Percentiles rank a stretch among this genome's conserved stretches.
Evolutionary conservation across 2,797 vertebrate genomes (phyloP).

Genomic region (Synaphobranchus kaupii): DNA sequence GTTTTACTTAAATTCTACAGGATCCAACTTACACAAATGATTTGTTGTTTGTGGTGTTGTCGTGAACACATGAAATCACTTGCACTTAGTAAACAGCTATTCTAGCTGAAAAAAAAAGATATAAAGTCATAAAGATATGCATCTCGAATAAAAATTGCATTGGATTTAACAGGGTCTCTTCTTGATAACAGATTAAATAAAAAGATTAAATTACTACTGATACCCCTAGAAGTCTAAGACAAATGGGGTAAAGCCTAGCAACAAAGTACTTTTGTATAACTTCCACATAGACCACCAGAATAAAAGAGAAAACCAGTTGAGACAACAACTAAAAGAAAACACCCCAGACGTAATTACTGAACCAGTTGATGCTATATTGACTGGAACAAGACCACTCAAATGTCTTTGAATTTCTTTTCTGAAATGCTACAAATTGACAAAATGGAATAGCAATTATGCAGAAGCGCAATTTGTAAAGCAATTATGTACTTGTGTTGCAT

Average conservation of each 20-base stretch:
- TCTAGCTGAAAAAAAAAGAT: background rate
- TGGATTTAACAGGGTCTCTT: background rate
- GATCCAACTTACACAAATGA: constrained; percentile 15
- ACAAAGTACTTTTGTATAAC: constrained; percentile 7
- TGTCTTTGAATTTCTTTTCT: background rate
- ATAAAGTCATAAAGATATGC: background rate
- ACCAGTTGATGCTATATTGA: background rate
- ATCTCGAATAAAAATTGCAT: background rate
- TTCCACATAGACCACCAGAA: background rate
- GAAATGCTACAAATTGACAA: background rate
- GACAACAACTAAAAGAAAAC: background rate
- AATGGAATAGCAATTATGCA: background rate
- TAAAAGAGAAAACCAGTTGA: background rate
- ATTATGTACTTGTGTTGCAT: background rate
- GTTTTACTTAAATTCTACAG: constrained; percentile 33
- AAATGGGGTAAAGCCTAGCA: background rate
- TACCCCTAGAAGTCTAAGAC: background rate
- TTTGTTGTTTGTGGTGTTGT: constrained; percentile 3
- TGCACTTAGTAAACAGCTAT: background rate
- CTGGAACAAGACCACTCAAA: background rate
- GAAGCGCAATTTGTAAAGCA: background rate
- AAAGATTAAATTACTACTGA: background rate
- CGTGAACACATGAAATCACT: background rate
- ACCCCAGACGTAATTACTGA: background rate
- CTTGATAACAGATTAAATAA: background rate